phyloP scores from a whole-genome alignment of 2,888 invertebrate species.

The Onthophagus sagittarius region DNA sequence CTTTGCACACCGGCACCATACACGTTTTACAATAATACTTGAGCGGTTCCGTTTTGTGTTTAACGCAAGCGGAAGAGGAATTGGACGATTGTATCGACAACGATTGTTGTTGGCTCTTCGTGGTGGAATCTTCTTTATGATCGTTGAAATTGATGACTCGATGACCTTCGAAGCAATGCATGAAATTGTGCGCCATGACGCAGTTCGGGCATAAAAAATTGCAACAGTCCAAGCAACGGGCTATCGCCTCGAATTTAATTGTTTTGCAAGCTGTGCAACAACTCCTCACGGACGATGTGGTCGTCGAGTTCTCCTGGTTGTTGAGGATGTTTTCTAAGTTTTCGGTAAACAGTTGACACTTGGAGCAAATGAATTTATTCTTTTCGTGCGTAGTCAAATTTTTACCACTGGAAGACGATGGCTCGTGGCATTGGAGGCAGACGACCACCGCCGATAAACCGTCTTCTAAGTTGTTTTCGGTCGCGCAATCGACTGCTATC shows the following conservation, averaged over 20 bases:
- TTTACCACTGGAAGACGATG: slow-evolving; percentile 69
- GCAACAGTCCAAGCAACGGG: slow-evolving; percentile 94
- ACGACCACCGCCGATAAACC: slow-evolving; percentile 36
- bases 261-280: slow-evolving; percentile 96
- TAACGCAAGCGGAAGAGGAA: slow-evolving; percentile 66
- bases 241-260: slow-evolving; percentile 89
- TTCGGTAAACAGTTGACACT: slow-evolving; percentile 50
- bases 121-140: slow-evolving; percentile 48
- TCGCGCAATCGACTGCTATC: slow-evolving; percentile 72
- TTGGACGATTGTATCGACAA: slow-evolving; percentile 42
- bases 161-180: slow-evolving; percentile 98
- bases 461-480: slow-evolving; percentile 53
- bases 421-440: slow-evolving; percentile 73
- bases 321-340: slow-evolving; percentile 50
- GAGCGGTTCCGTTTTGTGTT: slow-evolving; percentile 86
- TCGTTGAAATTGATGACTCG: slow-evolving; percentile 73
- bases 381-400: slow-evolving; percentile 80
- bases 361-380: slow-evolving; percentile 73
- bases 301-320: slow-evolving; percentile 40
- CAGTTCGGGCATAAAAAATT: slow-evolving; percentile 95
- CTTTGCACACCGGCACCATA: slow-evolving; percentile 89
- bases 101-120: slow-evolving; percentile 18
- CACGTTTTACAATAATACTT: slow-evolving; percentile 95
- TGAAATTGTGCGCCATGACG: slow-evolving; percentile 97
- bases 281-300: slow-evolving; percentile 46